A percentile compares a stretch with the other conserved stretches of the same genome.
Conservation (phyloP, 2,797 vertebrate species). For the Orientallactaga sibirica region DNA sequence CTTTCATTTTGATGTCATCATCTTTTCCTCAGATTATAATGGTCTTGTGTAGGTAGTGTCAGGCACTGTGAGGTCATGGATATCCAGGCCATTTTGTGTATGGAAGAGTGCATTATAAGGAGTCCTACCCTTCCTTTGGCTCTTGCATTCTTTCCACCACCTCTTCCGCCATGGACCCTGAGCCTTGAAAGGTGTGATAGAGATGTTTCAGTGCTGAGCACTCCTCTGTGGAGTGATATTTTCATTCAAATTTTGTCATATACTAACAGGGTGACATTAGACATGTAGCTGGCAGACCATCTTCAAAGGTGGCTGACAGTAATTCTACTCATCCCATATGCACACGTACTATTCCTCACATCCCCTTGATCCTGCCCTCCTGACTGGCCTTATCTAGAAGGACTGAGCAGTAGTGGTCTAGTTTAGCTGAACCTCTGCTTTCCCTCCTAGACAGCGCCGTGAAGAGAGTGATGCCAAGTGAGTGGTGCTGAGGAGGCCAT, state of each 20-base stretch:
- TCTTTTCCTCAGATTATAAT: too few species aligned
- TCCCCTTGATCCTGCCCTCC: background rate
- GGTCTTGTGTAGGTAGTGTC: too few species aligned
- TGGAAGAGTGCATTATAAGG: too few species aligned
- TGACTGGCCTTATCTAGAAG: background rate
- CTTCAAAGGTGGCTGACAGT: background rate
- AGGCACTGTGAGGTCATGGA: too few species aligned
- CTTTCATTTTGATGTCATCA: too few species aligned
- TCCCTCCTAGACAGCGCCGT: background rate
- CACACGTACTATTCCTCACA: background rate
- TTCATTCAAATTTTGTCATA: background rate
- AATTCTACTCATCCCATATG: background rate
- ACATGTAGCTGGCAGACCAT: background rate
- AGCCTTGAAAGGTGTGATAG: too few species aligned
- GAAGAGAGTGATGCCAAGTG: background rate
- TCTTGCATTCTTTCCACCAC: too few species aligned
- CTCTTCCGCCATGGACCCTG: too few species aligned
- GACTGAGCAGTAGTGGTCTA: background rate
- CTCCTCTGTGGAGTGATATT: background rate
- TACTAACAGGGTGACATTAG: background rate
- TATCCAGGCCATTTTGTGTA: too few species aligned
- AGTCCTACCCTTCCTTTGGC: too few species aligned
- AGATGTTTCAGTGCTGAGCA: too few species aligned
- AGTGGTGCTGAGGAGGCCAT: too few species aligned
- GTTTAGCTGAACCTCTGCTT: background rate